phyloP scores from a whole-genome alignment of 2,888 invertebrate genomes.

The Tetranychus piercei region DNA sequence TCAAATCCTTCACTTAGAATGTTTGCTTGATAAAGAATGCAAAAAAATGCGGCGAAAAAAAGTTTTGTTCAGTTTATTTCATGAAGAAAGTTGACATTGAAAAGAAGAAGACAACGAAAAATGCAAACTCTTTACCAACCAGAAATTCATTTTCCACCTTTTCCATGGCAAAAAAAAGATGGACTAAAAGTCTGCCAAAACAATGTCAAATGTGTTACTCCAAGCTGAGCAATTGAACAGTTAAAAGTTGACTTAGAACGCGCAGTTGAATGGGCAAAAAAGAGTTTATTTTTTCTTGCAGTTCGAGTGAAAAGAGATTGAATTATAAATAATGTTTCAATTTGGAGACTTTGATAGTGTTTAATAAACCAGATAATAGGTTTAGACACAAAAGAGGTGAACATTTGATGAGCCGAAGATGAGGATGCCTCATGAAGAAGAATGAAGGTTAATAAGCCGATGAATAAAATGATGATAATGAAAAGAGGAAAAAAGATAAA shows the following conservation, averaged over 20 bases:
- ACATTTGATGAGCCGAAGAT: not conserved
- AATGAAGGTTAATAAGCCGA: not conserved
- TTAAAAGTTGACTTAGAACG: too few relatives aligned
- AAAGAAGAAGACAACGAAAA: not conserved
- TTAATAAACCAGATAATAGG: not conserved
- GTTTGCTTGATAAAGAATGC: too few relatives aligned
- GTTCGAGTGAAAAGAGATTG: not conserved
- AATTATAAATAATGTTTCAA: not conserved
- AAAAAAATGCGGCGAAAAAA: too few relatives aligned
- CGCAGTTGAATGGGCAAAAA: too few relatives aligned
- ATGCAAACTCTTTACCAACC: not conserved
- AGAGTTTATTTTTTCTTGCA: too few relatives aligned
- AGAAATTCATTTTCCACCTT: not conserved
- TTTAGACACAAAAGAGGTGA: not conserved
- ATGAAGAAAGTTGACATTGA: not conserved
- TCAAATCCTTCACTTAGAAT: not conserved
- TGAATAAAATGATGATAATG: not conserved
- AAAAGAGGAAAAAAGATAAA: not conserved
- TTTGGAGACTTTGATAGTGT: not conserved
- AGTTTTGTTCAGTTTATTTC: not conserved
- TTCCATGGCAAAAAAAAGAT: not conserved
- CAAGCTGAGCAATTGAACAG: too few relatives aligned
- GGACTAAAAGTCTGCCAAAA: not conserved
- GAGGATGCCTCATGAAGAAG: not conserved
- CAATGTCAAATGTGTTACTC: too few relatives aligned